Conservation (phyloP, 2,113 vertebrate genomes). For the Jacana jacana region DNA sequence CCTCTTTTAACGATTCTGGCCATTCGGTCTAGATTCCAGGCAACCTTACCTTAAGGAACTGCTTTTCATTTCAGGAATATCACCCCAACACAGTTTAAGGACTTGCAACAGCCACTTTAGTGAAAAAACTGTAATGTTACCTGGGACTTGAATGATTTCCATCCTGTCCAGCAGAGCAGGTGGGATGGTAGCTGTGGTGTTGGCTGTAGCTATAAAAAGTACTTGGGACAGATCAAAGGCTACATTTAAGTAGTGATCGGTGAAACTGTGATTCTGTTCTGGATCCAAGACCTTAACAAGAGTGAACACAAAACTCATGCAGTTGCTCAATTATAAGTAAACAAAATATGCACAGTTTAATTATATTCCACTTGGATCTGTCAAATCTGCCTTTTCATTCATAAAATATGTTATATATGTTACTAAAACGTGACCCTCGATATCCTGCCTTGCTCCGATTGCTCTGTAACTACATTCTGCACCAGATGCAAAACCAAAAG, state of each 20-base stretch:
- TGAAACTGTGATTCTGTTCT: constrained; percentile 98
- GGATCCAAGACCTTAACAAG: constrained; percentile 89
- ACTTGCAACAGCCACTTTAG: neutral
- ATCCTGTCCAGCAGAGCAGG: constrained; percentile 94
- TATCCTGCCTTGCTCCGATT: neutral
- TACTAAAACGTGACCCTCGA: neutral
- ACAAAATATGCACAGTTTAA: neutral
- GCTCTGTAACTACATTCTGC: neutral
- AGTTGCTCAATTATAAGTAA: neutral
- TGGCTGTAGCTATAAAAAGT: constrained; percentile 96
- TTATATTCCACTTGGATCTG: neutral
- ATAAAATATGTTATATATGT: accelerated
- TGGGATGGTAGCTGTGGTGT: constrained; percentile 91
- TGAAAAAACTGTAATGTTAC: constrained; percentile 64
- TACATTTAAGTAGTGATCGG: constrained; percentile 95
- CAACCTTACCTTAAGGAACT: neutral
- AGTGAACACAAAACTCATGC: neutral
- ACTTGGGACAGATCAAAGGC: constrained; percentile 98
- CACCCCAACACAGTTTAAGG: neutral
- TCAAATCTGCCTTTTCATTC: neutral
- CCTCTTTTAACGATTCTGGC: neutral
- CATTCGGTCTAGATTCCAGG: neutral
- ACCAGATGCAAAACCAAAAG: neutral
- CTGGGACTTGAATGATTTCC: constrained; percentile 96
- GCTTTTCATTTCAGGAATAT: neutral